Conservation (phyloP, 2,888 invertebrate genomes). For the Hypsopygia costalis region DNA sequence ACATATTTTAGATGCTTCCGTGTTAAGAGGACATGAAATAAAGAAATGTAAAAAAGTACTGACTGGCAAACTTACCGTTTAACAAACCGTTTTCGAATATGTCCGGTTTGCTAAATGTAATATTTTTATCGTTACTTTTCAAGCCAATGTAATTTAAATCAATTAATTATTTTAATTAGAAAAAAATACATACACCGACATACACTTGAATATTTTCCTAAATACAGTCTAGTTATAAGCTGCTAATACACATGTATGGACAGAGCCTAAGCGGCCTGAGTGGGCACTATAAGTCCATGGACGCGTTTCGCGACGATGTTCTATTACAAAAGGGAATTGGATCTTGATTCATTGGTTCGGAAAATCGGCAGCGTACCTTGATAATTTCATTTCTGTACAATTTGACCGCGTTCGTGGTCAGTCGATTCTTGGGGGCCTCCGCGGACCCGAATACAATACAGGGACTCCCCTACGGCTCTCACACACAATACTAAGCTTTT, state of each 20-base stretch:
- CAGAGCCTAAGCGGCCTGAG: conserved; percentile 64
- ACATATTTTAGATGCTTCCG: too few species aligned
- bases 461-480: conserved; percentile 70
- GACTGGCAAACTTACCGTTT: too few species aligned
- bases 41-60: too few species aligned
- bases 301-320: conserved; percentile 77
- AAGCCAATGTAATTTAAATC: too few species aligned
- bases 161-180: too few species aligned
- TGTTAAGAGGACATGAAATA: too few species aligned
- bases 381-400: conserved; percentile 82
- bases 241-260: conserved; percentile 40
- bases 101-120: too few species aligned
- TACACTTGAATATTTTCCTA: too few species aligned
- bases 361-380: conserved; percentile 81
- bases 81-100: too few species aligned
- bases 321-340: conserved; percentile 81
- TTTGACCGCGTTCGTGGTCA: conserved; percentile 79
- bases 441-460: conserved; percentile 73
- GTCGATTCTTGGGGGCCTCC: conserved; percentile 73
- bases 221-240: too few species aligned
- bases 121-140: too few species aligned
- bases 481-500: conserved; percentile 79
- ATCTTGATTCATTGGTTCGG: conserved; percentile 81
- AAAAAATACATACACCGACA: too few species aligned
- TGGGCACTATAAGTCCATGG: conserved; percentile 72